A percentile compares a stretch with the other conserved stretches of the same genome.
Evolutionary conservation across 2,797 vertebrate species (phyloP).

Genomic region (Dryobates pubescens): DNA sequence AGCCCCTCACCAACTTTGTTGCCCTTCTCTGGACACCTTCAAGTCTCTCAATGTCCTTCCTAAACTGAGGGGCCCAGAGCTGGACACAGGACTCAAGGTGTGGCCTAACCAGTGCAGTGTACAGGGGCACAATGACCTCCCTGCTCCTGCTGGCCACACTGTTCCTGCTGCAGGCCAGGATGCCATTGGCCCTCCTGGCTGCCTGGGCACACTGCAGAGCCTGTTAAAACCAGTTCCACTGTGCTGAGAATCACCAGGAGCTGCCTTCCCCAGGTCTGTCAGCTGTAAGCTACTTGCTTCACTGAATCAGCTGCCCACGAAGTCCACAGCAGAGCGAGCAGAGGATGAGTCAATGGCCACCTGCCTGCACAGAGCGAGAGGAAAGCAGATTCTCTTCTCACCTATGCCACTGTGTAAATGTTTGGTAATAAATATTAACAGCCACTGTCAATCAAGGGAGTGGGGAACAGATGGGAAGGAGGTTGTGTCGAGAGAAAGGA

Average conservation of each 20-base stretch:
- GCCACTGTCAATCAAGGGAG: not conserved
- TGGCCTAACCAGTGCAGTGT: no score
- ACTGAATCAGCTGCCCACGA: not conserved
- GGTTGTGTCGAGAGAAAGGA: not conserved
- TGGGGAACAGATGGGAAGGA: conserved; percentile 30
- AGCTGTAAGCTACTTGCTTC: not conserved
- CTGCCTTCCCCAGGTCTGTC: not conserved
- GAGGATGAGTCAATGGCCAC: not conserved
- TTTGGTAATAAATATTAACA: not conserved
- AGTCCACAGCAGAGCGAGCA: not conserved
- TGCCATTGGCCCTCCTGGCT: no score
- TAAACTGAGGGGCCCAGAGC: no score
- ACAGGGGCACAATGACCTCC: no score
- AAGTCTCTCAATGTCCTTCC: no score
- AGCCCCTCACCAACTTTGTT: no score
- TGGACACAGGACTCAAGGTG: no score
- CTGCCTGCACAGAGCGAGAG: not conserved
- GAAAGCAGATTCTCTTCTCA: not conserved
- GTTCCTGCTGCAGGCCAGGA: no score
- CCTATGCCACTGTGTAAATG: not conserved
- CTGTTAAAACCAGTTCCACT: not conserved
- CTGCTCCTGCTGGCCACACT: no score
- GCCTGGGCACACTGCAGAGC: no score
- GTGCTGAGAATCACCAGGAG: not conserved
- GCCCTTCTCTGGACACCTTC: no score